A percentile compares a stretch with the other conserved stretches of the same genome.
phyloP scores from a whole-genome alignment of 2,113 vertebrate species.

The Bubo bubo region DNA sequence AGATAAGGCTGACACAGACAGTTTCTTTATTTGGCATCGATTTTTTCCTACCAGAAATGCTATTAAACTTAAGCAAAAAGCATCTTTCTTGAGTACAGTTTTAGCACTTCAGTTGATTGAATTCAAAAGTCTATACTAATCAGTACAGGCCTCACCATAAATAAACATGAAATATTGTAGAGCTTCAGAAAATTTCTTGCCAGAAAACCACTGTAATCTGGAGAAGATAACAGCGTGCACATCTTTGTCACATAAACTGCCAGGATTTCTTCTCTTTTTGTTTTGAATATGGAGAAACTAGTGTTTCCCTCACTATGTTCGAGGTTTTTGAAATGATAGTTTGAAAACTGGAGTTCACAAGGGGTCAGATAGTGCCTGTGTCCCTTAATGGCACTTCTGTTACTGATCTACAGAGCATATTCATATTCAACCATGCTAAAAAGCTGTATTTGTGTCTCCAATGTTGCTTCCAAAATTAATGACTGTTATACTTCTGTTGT shows the following conservation, averaged over 20 bases:
- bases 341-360: not conserved
- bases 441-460: not conserved
- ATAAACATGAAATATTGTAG: not conserved
- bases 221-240: not conserved
- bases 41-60: not conserved
- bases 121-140: not conserved
- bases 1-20: not conserved
- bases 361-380: not conserved
- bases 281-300: not conserved
- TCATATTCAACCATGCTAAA: not conserved
- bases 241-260: not conserved
- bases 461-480: not conserved
- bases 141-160: not conserved
- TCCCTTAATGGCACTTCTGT: not conserved
- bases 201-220: not conserved
- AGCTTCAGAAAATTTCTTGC: not conserved
- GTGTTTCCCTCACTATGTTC: not conserved
- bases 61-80: not conserved
- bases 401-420: not conserved
- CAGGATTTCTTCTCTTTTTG: not conserved
- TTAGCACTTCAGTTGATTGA: not conserved
- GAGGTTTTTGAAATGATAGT: not conserved
- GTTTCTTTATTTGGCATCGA: constrained; percentile 6
- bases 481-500: not conserved
- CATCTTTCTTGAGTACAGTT: not conserved